phyloP scores from a whole-genome alignment of 2,888 invertebrate species.

The Mimachlamys varia region DNA sequence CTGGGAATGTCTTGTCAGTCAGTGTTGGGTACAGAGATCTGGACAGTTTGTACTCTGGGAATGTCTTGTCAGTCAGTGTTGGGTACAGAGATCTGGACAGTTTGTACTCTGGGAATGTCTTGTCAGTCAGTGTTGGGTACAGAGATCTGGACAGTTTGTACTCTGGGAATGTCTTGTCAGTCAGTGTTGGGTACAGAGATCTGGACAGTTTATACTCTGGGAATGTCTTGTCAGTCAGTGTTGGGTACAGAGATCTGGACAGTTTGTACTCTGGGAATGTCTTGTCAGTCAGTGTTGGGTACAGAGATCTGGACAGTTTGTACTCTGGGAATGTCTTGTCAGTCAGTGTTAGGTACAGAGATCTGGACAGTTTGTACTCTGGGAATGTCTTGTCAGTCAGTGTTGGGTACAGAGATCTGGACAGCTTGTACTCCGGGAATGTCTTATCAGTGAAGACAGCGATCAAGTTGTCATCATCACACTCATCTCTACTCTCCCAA shows the following conservation, averaged over 20 bases:
- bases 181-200: too few species aligned
- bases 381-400: not conserved
- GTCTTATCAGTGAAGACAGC: not conserved
- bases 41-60: slow-evolving; percentile 1
- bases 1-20: not conserved
- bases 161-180: not conserved
- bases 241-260: not conserved
- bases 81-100: not conserved
- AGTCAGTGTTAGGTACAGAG: too few species aligned
- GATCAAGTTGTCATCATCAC: not conserved
- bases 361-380: not conserved
- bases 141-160: slow-evolving; percentile 6
- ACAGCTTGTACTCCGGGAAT: slow-evolving; percentile 15
- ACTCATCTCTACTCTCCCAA: not conserved
- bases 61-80: slow-evolving; percentile 7
- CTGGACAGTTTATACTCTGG: not conserved
- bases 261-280: not conserved
- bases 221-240: slow-evolving; percentile 13
- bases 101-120: slow-evolving; percentile 1
- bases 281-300: too few species aligned
- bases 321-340: slow-evolving; percentile 1
- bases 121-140: too few species aligned
- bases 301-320: not conserved
- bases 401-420: not conserved
- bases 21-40: not conserved